Conservation (phyloP, 2,888 invertebrate genomes). For the Steinernema carpocapsae region DNA sequence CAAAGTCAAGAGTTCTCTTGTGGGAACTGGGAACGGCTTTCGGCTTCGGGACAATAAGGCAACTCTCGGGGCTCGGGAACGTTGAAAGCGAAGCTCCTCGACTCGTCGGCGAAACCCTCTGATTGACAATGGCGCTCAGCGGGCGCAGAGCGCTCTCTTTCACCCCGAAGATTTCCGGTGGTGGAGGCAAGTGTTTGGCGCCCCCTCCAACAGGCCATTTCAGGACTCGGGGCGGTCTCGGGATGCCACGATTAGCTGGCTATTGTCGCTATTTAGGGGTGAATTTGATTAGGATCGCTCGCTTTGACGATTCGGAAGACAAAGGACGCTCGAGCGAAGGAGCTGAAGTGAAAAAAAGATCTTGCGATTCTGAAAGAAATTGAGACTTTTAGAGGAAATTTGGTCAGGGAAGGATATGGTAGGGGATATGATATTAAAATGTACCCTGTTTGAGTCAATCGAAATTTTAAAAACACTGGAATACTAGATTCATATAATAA, state of each 20-base stretch:
- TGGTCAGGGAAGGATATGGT: neutral
- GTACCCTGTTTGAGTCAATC: too few relatives aligned
- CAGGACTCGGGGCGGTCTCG: neutral
- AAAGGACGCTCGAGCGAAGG: neutral
- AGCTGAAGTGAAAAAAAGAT: neutral
- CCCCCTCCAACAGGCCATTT: conserved; percentile 27
- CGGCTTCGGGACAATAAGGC: too few relatives aligned
- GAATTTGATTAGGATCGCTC: conserved; percentile 35
- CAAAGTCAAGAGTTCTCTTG: neutral
- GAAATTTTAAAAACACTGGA: too few relatives aligned
- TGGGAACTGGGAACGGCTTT: neutral
- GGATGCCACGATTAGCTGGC: conserved; percentile 28
- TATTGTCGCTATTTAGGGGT: conserved; percentile 35
- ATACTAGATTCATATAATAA: too few relatives aligned
- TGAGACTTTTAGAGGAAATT: neutral
- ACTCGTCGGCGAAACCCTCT: conserved; percentile 11
- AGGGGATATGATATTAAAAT: neutral
- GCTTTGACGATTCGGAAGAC: conserved; percentile 23
- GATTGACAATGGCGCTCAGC: conserved; percentile 27
- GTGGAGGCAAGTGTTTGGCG: conserved; percentile 33
- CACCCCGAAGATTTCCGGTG: conserved; percentile 30
- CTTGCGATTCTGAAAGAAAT: neutral
- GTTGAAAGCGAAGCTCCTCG: conserved; percentile 23
- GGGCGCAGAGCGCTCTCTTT: conserved; percentile 24
- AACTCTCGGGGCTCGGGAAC: neutral